Base-by-base conservation (phyloP, 2,888 invertebrate species). In the Patella caerulea region DNA sequence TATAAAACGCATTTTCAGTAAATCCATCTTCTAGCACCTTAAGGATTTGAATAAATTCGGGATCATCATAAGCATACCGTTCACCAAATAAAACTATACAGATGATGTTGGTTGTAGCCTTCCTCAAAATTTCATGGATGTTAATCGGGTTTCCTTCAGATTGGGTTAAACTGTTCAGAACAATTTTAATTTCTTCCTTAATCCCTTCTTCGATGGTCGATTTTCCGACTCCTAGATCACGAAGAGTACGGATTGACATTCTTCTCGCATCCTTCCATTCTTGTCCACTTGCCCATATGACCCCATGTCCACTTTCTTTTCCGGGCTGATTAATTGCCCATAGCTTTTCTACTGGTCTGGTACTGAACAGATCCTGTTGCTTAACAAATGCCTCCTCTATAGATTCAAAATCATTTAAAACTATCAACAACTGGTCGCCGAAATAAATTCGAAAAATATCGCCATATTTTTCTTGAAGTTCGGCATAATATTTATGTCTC, bases 1-100 rank as follows among this genome's bases (percentile, higher is more conserved):
- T 83, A 59, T 85, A 84, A 1, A 85, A 81, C 14, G 84, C 85
- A 56, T 84, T 83, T 12, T 83, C 75, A 53, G 81, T 82, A 75
- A 86, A 84, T 29, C 84, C 83, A 55, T 81, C 83, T 24, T 84
- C 84, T 19, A 87, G 74, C 11, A 86, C 80, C 2, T 80, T 78
- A 11, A 84, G 82, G n/a, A 87, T 81, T 56, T 85, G 81, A 34
- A 74, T 81, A 45, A 87, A 86, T 77, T 81, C 79, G 1, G 70
- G 29, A 45, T 87, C 86, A 15, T 82, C 78, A 72, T 86, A 87
- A 12, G 84, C 85, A 71, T 85, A 87, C 86, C 87, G 84, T n/a
- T 83, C 80, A 12, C 87, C 87, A 77, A 87, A 85, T 81, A 87
- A 84, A 9, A 88, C 84, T 74, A 83, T 86, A 72, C 87, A 87